Evolutionary conservation across 2,888 invertebrate species (phyloP).

Genomic region (Chaitophorus viminalis): DNA sequence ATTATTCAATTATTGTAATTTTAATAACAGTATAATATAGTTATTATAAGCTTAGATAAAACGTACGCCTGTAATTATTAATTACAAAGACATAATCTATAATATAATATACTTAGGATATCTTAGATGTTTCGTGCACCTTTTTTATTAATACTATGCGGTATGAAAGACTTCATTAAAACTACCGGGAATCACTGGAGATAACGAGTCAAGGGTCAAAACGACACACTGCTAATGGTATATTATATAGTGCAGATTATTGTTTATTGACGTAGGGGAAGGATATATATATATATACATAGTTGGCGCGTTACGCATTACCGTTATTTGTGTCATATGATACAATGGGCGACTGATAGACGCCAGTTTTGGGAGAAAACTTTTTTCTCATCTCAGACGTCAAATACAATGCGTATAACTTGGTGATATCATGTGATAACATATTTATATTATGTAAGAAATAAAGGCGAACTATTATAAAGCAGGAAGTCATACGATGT

Average conservation of each 20-base stretch:
- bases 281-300: too few species aligned
- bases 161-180: neutral
- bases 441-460: neutral
- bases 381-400: neutral
- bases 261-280: slow-evolving; percentile 28
- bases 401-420: neutral
- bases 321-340: slow-evolving; percentile 2
- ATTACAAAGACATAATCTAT: too few species aligned
- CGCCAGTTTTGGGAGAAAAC: slow-evolving; percentile 30
- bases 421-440: neutral
- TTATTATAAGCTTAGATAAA: too few species aligned
- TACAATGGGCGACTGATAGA: slow-evolving; percentile 10
- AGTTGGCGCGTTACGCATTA: neutral
- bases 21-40: neutral
- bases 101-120: too few species aligned
- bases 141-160: too few species aligned
- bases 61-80: too few species aligned
- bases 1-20: neutral
- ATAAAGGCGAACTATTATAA: slow-evolving; percentile 8
- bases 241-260: too few species aligned
- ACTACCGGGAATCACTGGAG: neutral
- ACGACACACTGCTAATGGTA: neutral
- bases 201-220: slow-evolving; percentile 9
- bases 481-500: slow-evolving; percentile 6
- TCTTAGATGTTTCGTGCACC: too few species aligned